Conservation (phyloP, 1,140 invertebrate genomes). For the Dufourea novaeangliae region DNA sequence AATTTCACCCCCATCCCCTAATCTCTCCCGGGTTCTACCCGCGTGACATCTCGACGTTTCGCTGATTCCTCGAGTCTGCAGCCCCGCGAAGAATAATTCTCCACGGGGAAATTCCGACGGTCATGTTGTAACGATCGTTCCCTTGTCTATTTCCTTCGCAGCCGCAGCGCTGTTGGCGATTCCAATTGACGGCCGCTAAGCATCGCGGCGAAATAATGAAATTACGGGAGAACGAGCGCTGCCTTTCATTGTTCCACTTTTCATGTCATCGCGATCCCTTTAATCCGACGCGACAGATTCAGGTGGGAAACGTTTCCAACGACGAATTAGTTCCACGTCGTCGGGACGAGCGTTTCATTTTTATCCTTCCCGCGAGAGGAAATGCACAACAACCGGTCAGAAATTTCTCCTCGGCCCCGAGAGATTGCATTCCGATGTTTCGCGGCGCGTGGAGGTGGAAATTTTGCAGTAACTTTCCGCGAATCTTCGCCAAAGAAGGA, state of each 20-base stretch:
- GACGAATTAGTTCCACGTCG: conserved; percentile 34
- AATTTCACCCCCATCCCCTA: no score
- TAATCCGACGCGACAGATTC: conserved; percentile 6
- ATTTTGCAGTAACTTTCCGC: conserved; percentile 20
- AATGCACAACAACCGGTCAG: conserved; percentile 1
- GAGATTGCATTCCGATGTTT: conserved; percentile 29
- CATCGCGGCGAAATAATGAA: conserved; percentile 33
- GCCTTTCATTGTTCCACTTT: conserved; percentile 18
- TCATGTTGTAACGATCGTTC: not conserved
- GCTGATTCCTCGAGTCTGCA: no score
- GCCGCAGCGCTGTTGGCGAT: not conserved
- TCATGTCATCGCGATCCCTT: conserved; percentile 32
- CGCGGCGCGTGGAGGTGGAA: no score
- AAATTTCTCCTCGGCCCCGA: conserved; percentile 17
- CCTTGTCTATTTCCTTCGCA: not conserved
- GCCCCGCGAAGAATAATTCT: no score
- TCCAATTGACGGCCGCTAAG: conserved; percentile 9
- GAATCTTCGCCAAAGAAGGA: not conserved
- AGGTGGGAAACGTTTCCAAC: not conserved
- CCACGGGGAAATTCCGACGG: no score
- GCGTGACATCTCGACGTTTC: no score
- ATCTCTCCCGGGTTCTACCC: no score
- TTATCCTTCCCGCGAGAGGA: conserved; percentile 4
- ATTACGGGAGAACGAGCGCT: conserved; percentile 21
- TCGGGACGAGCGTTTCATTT: conserved; percentile 28